Evolutionary conservation across 2,797 vertebrate genomes (phyloP).

Genomic region (Oophaga sylvatica): DNA sequence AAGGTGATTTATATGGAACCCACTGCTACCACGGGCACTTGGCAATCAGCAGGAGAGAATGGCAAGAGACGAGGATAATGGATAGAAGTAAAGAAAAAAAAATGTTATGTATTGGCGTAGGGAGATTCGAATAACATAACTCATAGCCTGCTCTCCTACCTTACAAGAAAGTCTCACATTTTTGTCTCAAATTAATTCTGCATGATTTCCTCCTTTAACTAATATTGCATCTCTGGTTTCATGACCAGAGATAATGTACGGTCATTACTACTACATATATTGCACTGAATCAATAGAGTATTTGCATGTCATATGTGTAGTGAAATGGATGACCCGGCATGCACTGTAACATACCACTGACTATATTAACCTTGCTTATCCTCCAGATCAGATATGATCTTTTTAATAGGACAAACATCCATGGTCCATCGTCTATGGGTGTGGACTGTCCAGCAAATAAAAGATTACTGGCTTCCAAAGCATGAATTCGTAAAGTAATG

Average conservation of each 20-base stretch:
- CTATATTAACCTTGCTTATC: conserved; percentile 22
- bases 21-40: conserved; percentile 3
- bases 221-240: background rate
- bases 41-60: background rate
- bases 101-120: too few species aligned
- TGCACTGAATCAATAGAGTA: background rate
- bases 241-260: background rate
- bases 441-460: background rate
- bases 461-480: background rate
- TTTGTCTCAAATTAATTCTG: background rate
- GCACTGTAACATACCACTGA: background rate
- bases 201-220: background rate
- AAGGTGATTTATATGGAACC: conserved; percentile 9
- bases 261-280: background rate
- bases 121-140: too few species aligned
- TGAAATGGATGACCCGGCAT: background rate
- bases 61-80: background rate
- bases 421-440: background rate
- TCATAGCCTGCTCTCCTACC: too few species aligned
- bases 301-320: too few species aligned
- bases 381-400: background rate
- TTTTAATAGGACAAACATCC: background rate
- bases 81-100: too few species aligned
- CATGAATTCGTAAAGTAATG: background rate
- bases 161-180: background rate